Evolutionary conservation across 2,797 vertebrate species (phyloP).

Genomic region (Spinibarbus caldwelli): DNA sequence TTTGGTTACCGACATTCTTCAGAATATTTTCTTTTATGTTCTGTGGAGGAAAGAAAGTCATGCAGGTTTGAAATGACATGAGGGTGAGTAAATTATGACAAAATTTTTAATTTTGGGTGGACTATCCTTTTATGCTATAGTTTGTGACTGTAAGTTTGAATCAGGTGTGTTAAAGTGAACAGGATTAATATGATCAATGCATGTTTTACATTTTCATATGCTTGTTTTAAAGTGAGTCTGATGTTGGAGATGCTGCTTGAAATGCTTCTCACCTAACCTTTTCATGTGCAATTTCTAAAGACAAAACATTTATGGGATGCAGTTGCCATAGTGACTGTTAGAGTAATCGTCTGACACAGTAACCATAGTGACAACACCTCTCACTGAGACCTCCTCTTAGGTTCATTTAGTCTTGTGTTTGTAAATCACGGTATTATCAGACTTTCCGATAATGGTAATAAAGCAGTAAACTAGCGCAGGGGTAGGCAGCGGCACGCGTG

Average conservation of each 20-base stretch:
- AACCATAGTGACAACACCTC: slow-evolving; percentile 73
- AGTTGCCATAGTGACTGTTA: slow-evolving; percentile 71
- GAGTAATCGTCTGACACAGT: slow-evolving; percentile 71
- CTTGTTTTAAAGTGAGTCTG: not conserved
- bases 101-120: not conserved
- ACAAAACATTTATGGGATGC: slow-evolving; percentile 68
- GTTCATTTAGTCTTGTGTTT: slow-evolving; percentile 46
- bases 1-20: not conserved
- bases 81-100: not conserved
- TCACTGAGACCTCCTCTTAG: slow-evolving; percentile 58
- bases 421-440: not conserved
- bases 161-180: not conserved
- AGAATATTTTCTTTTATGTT: not conserved
- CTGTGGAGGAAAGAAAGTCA: not conserved
- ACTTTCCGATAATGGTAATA: not conserved
- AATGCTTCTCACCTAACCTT: slow-evolving; percentile 12
- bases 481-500: too few species aligned
- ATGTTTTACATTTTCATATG: not conserved
- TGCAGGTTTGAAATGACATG: not conserved
- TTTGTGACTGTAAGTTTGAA: not conserved
- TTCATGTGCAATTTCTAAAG: slow-evolving; percentile 48
- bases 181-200: not conserved
- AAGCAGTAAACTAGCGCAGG: not conserved
- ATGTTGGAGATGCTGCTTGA: not conserved
- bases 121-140: not conserved